Evolutionary conservation across 1,140 invertebrate species (phyloP).

Genomic region (Cydia strobilella): DNA sequence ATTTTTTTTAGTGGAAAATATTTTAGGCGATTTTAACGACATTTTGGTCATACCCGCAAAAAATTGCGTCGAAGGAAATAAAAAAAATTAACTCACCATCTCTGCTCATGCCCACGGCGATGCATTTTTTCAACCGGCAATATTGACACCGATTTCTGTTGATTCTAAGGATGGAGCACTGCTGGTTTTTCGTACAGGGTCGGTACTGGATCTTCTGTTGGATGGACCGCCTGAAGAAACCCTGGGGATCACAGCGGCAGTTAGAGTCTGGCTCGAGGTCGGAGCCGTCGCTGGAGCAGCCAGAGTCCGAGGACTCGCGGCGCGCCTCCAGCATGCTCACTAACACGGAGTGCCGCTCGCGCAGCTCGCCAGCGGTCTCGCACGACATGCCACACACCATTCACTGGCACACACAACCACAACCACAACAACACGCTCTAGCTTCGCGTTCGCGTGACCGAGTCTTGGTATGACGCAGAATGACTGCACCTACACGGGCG

Average conservation of each 20-base stretch:
- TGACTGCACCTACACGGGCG: conserved; percentile 66
- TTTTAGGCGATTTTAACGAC: background rate
- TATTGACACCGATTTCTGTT: conserved; percentile 99
- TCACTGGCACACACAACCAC: conserved; percentile 65
- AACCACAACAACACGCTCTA: conserved; percentile 53
- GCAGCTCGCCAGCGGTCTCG: conserved; percentile 60
- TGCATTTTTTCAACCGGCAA: conserved; percentile 98
- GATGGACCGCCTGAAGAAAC: conserved; percentile 93
- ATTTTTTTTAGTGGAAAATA: background rate
- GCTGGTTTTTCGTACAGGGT: conserved; percentile 98
- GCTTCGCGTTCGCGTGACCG: conserved; percentile 36
- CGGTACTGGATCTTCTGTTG: conserved; percentile 99
- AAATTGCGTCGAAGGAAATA: conserved; percentile 32
- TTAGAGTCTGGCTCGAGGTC: conserved; percentile 72
- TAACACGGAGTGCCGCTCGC: conserved; percentile 77
- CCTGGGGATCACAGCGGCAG: conserved; percentile 86
- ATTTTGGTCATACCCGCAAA: background rate
- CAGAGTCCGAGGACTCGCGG: conserved; percentile 79
- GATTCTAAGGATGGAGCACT: conserved; percentile 97
- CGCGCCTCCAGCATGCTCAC: conserved; percentile 81
- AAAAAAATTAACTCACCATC: conserved; percentile 88
- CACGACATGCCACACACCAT: conserved; percentile 72
- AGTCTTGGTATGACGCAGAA: conserved; percentile 38
- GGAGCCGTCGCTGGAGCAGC: conserved; percentile 82
- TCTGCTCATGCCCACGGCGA: conserved; percentile 98